Conservation (phyloP, 2,888 invertebrate species). For the Drepanosiphum platanoidis region DNA sequence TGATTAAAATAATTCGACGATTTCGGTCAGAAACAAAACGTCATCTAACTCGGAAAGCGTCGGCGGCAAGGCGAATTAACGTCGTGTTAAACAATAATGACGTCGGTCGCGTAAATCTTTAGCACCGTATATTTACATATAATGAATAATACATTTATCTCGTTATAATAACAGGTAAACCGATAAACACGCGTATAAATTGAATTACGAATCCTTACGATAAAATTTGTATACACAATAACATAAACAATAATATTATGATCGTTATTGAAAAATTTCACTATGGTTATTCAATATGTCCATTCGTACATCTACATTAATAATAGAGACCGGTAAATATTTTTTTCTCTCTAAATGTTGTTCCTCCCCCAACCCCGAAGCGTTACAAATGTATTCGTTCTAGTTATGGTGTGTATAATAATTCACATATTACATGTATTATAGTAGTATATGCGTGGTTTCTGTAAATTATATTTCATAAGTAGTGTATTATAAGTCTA, state of each 20-base stretch:
- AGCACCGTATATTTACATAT: neutral
- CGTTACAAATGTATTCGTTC: slow-evolving; percentile 46
- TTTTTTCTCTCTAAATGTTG: neutral
- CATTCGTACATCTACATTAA: neutral
- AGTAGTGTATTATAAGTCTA: no score
- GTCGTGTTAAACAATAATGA: neutral
- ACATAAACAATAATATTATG: neutral
- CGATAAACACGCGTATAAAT: neutral
- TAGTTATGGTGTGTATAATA: slow-evolving; percentile 8
- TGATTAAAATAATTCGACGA: neutral
- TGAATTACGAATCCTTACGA: slow-evolving; percentile 29
- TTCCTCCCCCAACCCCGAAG: neutral
- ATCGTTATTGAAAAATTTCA: neutral
- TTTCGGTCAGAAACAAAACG: neutral
- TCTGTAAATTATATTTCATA: neutral
- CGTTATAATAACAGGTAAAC: slow-evolving; percentile 26
- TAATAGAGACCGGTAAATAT: neutral
- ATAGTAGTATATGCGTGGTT: neutral
- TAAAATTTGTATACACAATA: slow-evolving; percentile 1
- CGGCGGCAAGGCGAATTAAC: neutral
- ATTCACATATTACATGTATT: no score
- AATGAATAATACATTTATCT: slow-evolving; percentile 37
- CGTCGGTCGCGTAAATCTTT: slow-evolving; percentile 16
- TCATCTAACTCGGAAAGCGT: no score
- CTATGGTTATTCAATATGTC: neutral